Evolutionary conservation across 2,113 vertebrate genomes (phyloP), one percentile per base, ranked within the genome.

Genomic region (Plectropomus leopardus): DNA sequence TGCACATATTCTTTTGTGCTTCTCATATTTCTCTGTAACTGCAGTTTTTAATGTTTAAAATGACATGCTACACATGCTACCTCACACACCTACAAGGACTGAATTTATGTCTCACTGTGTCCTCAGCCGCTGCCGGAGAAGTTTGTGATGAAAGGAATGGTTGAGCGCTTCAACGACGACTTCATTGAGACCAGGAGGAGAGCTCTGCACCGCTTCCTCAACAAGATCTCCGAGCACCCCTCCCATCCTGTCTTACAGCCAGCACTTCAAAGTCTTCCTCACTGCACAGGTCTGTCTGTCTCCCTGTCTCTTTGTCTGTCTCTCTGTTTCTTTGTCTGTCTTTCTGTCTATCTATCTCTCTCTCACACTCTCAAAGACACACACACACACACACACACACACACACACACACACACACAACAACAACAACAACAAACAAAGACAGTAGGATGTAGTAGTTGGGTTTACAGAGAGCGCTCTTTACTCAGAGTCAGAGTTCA

Each of bases 141-240:
- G 93, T 99, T 99, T 89, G 96, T 99, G 84, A 95, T 99, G 92
- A 98, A 95, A 83, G 97, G 98, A 77, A 97, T 99, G 96, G 96
- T 99, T 90, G 98, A 99, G 47, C 95, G 98, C 81, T 99, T 99
- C 87, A 98, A 93, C 15, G 94, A 97, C 1, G 96, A 97, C 91
- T 99, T 99, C 92, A 97, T 99, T 11, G 96, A 98, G 90, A 98
- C 97, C 9, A 95, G 98, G 72, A 96, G 94, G 88, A 98, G 94
- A 88, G 98, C 97, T 1, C 90, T 99, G 15, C 95, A 98, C 86
- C 96, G 95, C 69, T 99, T 99, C 90, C 94, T 99, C 91, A 96
- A 96, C 84, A 95, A 95, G 67, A 95, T 97, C 64, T 95, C 97
- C 5, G 96, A 96, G 88, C 98, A 99, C 79, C 97, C 97, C 50